Base-by-base conservation (phyloP, 2,888 invertebrate species). In the Scaptomyza cyrtandrae region DNA sequence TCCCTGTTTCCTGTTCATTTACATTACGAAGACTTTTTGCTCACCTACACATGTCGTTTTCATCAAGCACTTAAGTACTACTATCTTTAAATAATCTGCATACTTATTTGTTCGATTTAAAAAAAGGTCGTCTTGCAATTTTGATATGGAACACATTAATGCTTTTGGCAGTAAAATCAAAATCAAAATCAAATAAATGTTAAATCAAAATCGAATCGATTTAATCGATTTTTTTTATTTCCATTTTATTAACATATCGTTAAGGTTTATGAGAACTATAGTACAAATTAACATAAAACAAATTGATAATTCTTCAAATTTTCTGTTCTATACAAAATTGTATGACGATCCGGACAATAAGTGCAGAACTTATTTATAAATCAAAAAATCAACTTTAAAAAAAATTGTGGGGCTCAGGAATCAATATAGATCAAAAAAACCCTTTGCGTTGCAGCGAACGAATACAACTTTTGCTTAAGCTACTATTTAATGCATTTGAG, bases 41-140 rank as follows among this genome's bases (percentile, higher is more conserved):
- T n/a, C n/a, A n/a, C n/a, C n/a, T n/a, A n/a, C n/a, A n/a, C 6
- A 31, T 6, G 31, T 35, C 9, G 9, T 14, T 1, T 2, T 45
- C 19, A 35, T 35, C 4, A 19, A n/a, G n/a, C 19, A 24, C 10
- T 31, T 33, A 33, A 6, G 11, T 33, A 33, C 0, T 31, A 6
- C 24, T 7, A 11, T 11, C n/a, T n/a, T 19, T 24, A 52, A 37
- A 52, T 52, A 27, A 14, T 11, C 27, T 9, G 27, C 27, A 27
- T 37, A 27, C n/a, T 24, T 52, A 37, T 37, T 11, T 11, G 24
- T 7, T 24, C 33, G 19, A 24, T n/a, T 3, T 50, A 2, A 50
- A 50, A 50, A 50, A 24, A 24, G 14, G 14, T 27, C 52, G 33
- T 33, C 33, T 37, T 6, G 5, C n/a, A 52, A 52, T 52, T 37